These are phyloP conservation scores for Varecia variegata DNA, from an alignment of 2,797 vertebrate species.

Conservation along the genomic window DNA sequence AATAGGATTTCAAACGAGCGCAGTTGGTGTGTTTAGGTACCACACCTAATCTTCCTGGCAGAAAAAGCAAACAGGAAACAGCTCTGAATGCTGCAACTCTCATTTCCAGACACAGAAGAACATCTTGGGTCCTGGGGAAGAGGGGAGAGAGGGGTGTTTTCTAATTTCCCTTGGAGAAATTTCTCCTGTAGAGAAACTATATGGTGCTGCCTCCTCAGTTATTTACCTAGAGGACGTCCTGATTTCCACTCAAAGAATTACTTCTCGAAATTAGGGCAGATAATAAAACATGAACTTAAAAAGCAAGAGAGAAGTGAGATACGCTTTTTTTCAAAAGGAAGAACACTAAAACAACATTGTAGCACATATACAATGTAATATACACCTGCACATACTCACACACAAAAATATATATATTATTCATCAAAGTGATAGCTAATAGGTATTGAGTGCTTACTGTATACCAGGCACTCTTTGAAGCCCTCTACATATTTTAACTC, in stretches of 20 bases:
- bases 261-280: not conserved
- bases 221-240: slow-evolving; percentile 53
- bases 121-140: not conserved
- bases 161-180: not conserved
- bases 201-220: slow-evolving; percentile 28
- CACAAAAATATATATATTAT: not conserved
- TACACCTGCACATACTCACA: not conserved
- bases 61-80: not conserved
- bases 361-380: too few species aligned
- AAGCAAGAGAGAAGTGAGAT: not conserved
- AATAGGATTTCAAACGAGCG: not conserved
- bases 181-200: not conserved
- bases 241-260: slow-evolving; percentile 66
- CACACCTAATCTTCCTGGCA: not conserved
- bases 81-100: not conserved
- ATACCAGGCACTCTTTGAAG: not conserved
- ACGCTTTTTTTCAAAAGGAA: not conserved
- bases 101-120: not conserved
- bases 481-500: not conserved
- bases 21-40: not conserved
- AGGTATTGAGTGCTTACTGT: not conserved
- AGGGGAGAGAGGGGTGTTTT: not conserved
- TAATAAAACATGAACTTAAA: not conserved
- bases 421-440: not conserved
- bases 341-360: not conserved